A percentile compares a stretch with the other conserved stretches of the same genome.
Conservation (phyloP, 2,113 vertebrate species). For the Scomber colias region DNA sequence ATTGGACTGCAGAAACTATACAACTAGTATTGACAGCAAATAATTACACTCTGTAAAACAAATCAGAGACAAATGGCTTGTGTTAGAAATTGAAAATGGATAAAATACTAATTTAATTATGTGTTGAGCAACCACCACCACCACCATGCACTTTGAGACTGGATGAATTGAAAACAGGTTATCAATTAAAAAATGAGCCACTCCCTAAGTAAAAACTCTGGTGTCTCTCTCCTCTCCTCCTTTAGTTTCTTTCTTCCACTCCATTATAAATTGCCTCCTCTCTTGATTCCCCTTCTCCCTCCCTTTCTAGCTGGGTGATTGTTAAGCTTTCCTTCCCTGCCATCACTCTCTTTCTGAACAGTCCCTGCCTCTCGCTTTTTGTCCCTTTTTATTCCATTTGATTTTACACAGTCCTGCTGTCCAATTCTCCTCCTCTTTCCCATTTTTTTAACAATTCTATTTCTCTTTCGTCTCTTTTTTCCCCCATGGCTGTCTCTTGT, state of each 20-base stretch:
- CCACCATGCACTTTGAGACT: too few species aligned
- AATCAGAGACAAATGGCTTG: too few species aligned
- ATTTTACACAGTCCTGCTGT: not conserved
- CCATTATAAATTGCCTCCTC: not conserved
- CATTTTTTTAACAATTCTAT: too few species aligned
- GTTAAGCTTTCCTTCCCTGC: not conserved
- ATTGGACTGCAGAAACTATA: too few species aligned
- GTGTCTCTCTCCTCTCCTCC: not conserved
- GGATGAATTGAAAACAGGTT: slow-evolving; percentile 7
- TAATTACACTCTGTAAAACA: too few species aligned
- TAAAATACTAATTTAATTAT: not conserved
- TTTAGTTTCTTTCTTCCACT: not conserved
- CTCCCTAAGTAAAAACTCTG: not conserved
- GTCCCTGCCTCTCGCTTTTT: not conserved
- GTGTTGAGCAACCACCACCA: not conserved
- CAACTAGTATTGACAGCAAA: too few species aligned
- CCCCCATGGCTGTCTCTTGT: not conserved
- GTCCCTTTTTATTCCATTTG: not conserved
- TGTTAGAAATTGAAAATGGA: too few species aligned
- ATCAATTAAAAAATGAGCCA: not conserved
- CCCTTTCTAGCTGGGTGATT: not conserved
- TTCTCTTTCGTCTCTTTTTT: not conserved
- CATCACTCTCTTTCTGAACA: not conserved
- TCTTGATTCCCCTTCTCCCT: not conserved
- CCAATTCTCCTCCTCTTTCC: slow-evolving; percentile 11